These are phyloP conservation scores for Antedon mediterranea DNA, from an alignment of 53 echinoderm and acorn worm species.

Conservation along the genomic window DNA sequence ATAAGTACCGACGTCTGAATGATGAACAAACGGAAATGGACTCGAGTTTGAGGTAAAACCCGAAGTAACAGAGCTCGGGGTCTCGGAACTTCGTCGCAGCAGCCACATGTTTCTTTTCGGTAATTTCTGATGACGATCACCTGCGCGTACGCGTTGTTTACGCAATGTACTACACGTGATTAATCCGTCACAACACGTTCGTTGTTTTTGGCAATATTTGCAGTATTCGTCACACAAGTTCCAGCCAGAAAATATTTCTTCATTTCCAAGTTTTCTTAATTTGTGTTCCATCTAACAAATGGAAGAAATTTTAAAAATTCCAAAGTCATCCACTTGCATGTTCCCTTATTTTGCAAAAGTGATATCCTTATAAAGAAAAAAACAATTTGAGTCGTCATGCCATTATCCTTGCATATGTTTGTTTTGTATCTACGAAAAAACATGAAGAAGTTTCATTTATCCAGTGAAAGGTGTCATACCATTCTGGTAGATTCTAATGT, in stretches of 20 bases:
- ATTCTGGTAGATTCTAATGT: too few species aligned
- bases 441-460: too few species aligned
- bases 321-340: too few species aligned
- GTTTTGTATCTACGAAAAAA: too few species aligned
- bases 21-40: not conserved
- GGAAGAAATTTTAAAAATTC: not conserved
- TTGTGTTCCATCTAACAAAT: not conserved
- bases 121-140: not conserved
- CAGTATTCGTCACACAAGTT: not conserved
- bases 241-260: not conserved
- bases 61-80: not conserved
- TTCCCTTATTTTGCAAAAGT: too few species aligned
- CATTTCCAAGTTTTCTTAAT: not conserved
- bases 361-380: too few species aligned
- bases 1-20: not conserved
- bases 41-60: not conserved
- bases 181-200: not conserved
- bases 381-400: too few species aligned
- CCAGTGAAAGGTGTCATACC: too few species aligned
- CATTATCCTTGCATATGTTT: too few species aligned
- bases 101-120: not conserved
- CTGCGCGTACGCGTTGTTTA: not conserved
- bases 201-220: not conserved
- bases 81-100: not conserved
- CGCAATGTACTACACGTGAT: not conserved